Evolutionary conservation across 2,888 invertebrate genomes (phyloP), one percentile per base, ranked within the genome.

Genomic region (Drosophila limbata): DNA sequence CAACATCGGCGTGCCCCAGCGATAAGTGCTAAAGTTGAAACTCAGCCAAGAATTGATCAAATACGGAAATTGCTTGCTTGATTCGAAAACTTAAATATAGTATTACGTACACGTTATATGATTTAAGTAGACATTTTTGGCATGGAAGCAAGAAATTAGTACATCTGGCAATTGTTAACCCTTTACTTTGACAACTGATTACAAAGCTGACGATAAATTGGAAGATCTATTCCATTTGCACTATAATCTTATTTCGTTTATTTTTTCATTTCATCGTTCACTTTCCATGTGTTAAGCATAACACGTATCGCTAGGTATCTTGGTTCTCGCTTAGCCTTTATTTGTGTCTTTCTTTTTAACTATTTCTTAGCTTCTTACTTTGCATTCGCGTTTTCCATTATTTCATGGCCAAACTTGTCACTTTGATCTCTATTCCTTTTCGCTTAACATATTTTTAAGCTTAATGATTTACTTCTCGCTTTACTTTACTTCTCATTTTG

Each of bases 101-200:
- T 10, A 28, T 40, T 28, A 28, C 40, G 52, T 53, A 40, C 40
- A 53, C 39, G 52, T 13, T 35, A 13, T 44, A n/a, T 21, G 8
- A 21, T 21, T n/a, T 21, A 6, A 44, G n/a, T 13, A 21, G 3
- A 44, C 21, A 13, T 3, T 44, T 44, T 35, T 51, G 50, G 35
- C 50, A 35, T 35, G 9, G 11, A n/a, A 35, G 2, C 13, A 13
- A n/a, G 4, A 13, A 50, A 19, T 21, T 19, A 21, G 19, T 11
- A 10, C 3, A 13, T 6, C 3, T 17, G 17, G 17, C 48, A 17
- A 48, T 11, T 48, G 15, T 13, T 13, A 48, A 48, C 31, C 11
- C 6, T 48, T 21, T 15, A 5, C 9, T n/a, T 11, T 48, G 17
- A 15, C n/a, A 19, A 19, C 40, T 17, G 40, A 11, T 4, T 17